These are phyloP conservation scores for Nerophis ophidion DNA, from an alignment of 2,113 vertebrate species.

Conservation along the genomic window DNA sequence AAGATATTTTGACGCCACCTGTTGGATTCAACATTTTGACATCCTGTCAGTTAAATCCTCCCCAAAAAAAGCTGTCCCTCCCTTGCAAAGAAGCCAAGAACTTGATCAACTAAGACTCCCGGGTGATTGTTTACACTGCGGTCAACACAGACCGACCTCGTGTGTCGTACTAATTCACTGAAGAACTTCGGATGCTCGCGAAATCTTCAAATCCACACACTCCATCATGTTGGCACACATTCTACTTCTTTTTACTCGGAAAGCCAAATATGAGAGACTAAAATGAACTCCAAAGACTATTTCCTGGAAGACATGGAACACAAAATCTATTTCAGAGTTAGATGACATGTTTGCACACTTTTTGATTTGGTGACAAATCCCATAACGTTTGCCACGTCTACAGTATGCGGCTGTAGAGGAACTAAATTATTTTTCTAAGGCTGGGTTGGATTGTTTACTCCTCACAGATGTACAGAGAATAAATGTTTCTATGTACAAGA, in stretches of 20 bases:
- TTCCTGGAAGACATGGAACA: constrained; percentile 26
- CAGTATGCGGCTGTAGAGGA: constrained; percentile 27
- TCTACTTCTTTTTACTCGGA: constrained; percentile 48
- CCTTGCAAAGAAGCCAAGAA: constrained; percentile 26
- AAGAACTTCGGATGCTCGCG: constrained; percentile 20
- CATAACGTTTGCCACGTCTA: constrained; percentile 27
- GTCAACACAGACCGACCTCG: constrained; percentile 11
- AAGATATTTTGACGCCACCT: not conserved
- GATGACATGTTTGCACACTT: constrained; percentile 36
- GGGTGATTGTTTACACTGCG: constrained; percentile 47
- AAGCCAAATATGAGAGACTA: constrained; percentile 61
- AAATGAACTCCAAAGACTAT: constrained; percentile 59
- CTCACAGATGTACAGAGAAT: constrained; percentile 50
- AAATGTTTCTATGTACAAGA: constrained; percentile 52
- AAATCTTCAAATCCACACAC: constrained; percentile 16
- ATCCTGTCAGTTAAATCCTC: constrained; percentile 23
- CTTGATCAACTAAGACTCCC: not conserved
- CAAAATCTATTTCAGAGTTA: constrained; percentile 16
- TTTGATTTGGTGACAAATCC: not conserved
- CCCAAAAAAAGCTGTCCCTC: constrained; percentile 7
- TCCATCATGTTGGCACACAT: constrained; percentile 25
- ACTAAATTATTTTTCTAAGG: constrained; percentile 61
- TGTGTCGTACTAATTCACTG: constrained; percentile 17
- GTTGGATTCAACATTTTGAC: constrained; percentile 15
- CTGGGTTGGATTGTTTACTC: constrained; percentile 35